Percentiles rank a stretch among this genome's conserved stretches.
These are phyloP conservation scores for Periophthalmodon schlosseri DNA, from an alignment of 2,113 vertebrate species.

Conservation along the genomic window DNA sequence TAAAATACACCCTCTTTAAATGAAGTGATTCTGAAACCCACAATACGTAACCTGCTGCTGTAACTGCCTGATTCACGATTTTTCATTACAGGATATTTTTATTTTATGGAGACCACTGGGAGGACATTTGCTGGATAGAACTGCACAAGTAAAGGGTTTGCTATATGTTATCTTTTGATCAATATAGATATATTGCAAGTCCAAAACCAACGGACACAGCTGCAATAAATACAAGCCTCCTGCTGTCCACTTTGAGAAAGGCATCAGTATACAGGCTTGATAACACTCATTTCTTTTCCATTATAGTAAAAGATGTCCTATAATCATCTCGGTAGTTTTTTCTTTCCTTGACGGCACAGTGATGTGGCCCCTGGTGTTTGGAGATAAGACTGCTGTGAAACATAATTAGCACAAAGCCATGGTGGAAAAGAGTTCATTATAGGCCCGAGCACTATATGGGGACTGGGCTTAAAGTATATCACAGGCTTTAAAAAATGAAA, in stretches of 20 bases:
- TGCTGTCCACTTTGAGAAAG: background rate
- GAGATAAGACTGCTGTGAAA: constrained; percentile 78
- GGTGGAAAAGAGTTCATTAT: constrained; percentile 70
- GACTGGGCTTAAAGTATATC: constrained; percentile 40
- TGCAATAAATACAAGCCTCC: background rate
- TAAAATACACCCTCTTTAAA: too few relatives aligned
- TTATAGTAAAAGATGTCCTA: constrained; percentile 60
- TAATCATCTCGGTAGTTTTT: constrained; percentile 48
- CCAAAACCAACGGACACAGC: background rate
- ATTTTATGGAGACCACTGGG: too few relatives aligned
- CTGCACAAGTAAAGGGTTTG: too few relatives aligned
- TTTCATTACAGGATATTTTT: too few relatives aligned
- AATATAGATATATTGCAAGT: too few relatives aligned
- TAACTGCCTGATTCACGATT: too few relatives aligned
- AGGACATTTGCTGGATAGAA: too few relatives aligned
- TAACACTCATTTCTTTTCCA: constrained; percentile 39
- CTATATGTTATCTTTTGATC: too few relatives aligned
- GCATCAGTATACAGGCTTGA: constrained; percentile 33
- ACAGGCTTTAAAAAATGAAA: constrained; percentile 20
- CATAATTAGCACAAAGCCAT: constrained; percentile 81
- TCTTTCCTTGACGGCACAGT: constrained; percentile 43
- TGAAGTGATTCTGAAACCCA: too few relatives aligned
- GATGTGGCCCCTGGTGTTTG: constrained; percentile 53
- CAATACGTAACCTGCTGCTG: too few relatives aligned
- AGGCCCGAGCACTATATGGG: constrained; percentile 51